Evolutionary conservation across 2,888 invertebrate species (phyloP), one percentile per base, ranked within the genome.

Genomic region (Pterostichus madidus): DNA sequence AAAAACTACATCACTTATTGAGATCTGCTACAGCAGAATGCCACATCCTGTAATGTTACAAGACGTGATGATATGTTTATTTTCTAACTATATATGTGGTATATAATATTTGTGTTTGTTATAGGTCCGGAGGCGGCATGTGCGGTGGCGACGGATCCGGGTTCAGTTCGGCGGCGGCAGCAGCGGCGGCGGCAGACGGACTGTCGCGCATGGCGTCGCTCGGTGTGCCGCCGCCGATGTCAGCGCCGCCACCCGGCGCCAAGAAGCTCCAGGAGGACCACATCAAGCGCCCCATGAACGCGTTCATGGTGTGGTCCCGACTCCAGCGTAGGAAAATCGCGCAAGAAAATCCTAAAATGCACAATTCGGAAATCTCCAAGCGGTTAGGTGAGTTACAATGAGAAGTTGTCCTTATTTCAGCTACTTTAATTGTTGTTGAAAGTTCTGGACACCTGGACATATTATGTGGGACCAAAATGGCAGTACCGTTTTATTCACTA

Each of bases 301-400:
- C 98, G 0, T 98, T 98, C 91, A 98, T 99, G 98, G 98, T 98
- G 73, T 98, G 98, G 98, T 98, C 98, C 10, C 91, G 98, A 84
- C 92, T 97, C 79, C 98, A 98, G 89, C 91, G 98, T 86, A 91
- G 98, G 87, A 98, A 98, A 91, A 99, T 99, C 87, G 98, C 98
- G 0, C 98, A 98, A 90, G 98, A 98, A 87, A 98, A 99, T 90
- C 98, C 98, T 0, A 98, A 99, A 92, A 98, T 98, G 98, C 98
- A 98, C 91, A 98, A 98, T 90, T 97, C 97, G 0, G 98, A 98
- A 91, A 98, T 99, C 86, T 97, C 97, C 7, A 98, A 98, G 90
- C 91, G 98, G 89, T 92, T 98, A 86, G 97, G 96, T 96, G 86
- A 24, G 3, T 24, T 24, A 64, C 13, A 49, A 5, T 49, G 0